These are phyloP conservation scores for Brachypodius melanocephalos DNA, from an alignment of 2,113 vertebrate genomes.

Conservation along the genomic window DNA sequence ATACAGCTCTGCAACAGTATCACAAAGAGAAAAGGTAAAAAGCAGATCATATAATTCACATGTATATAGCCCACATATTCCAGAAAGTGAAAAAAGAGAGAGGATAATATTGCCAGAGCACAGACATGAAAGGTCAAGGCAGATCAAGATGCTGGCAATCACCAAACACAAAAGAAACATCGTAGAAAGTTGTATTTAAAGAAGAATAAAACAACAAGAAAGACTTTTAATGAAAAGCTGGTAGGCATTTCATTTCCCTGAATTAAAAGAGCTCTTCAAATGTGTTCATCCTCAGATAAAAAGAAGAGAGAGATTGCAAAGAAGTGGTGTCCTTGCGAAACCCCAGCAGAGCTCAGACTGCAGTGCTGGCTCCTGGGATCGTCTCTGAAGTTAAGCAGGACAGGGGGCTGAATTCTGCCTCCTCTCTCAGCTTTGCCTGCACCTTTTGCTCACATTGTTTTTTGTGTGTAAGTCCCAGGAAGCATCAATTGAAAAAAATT, in stretches of 20 bases:
- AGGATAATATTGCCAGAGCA: not conserved
- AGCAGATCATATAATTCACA: not conserved
- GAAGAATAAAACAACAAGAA: not conserved
- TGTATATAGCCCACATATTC: not conserved
- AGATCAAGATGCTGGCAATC: constrained; percentile 8
- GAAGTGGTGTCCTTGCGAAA: not conserved
- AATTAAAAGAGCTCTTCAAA: constrained; percentile 27
- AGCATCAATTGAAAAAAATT: not conserved
- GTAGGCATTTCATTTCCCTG: not conserved
- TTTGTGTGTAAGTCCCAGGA: not conserved
- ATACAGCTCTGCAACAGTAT: not conserved
- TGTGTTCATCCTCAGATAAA: not conserved
- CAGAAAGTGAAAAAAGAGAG: not conserved
- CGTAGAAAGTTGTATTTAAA: not conserved
- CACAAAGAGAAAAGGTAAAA: constrained; percentile 29
- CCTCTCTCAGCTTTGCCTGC: not conserved
- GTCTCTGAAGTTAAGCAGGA: not conserved
- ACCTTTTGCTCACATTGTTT: not conserved
- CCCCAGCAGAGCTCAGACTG: not conserved
- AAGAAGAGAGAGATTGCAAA: not conserved
- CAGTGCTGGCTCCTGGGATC: not conserved
- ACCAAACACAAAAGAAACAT: not conserved
- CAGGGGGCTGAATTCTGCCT: not conserved
- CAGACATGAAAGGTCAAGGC: constrained; percentile 20
- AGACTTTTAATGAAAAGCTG: not conserved